Evolutionary conservation across 2,797 vertebrate species (phyloP).

Genomic region (Alca torda): DNA sequence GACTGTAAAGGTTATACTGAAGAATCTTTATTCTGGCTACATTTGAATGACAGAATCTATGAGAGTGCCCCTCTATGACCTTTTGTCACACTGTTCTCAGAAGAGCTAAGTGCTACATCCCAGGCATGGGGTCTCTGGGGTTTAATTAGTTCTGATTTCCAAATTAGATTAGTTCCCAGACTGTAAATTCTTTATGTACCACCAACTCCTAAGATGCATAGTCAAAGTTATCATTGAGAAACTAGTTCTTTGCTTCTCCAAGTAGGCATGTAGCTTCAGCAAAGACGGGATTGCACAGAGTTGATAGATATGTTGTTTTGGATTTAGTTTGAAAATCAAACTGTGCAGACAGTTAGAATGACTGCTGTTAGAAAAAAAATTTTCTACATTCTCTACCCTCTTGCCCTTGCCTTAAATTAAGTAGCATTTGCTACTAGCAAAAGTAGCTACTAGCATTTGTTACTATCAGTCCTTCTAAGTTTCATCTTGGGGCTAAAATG

Average conservation of each 20-base stretch:
- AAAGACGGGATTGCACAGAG: neutral
- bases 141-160: neutral
- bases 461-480: neutral
- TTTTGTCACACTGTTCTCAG: neutral
- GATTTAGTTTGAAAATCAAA: neutral
- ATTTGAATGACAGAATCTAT: neutral
- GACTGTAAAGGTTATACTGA: neutral
- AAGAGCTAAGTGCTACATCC: neutral
- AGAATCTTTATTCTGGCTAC: neutral
- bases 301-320: neutral
- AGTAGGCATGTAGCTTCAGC: neutral
- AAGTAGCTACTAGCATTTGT: neutral
- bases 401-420: neutral
- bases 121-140: neutral
- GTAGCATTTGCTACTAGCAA: neutral
- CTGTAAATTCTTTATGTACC: neutral
- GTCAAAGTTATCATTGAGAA: neutral
- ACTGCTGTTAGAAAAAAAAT: neutral
- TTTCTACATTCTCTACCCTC: neutral
- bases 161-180: neutral
- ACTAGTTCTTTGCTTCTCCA: neutral
- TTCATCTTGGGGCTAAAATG: neutral
- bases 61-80: rapidly evolving
- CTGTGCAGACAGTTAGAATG: neutral
- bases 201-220: neutral